A percentile compares a stretch with the other conserved stretches of the same genome.
Evolutionary conservation across 2,113 vertebrate genomes (phyloP).

Genomic region (Procavia capensis): DNA sequence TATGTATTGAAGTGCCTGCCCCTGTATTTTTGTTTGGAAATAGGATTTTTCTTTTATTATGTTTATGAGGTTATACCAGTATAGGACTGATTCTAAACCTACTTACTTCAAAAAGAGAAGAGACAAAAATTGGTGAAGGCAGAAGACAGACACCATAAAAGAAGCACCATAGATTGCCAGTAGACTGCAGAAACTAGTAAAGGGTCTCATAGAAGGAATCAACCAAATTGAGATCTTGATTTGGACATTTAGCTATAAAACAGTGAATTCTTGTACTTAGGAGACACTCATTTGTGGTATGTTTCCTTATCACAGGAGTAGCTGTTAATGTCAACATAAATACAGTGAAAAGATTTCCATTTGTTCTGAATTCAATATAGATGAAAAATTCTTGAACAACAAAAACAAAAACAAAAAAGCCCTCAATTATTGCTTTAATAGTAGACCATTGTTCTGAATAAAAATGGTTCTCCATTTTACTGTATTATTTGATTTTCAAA

Average conservation of each 20-base stretch:
- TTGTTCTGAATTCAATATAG: neutral
- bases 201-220: neutral
- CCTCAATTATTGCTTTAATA: neutral
- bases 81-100: neutral
- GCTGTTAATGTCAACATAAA: neutral
- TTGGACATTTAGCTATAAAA: neutral
- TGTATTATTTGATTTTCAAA: neutral
- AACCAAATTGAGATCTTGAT: neutral
- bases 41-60: neutral
- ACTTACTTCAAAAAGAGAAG: neutral
- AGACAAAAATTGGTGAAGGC: neutral
- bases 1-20: neutral
- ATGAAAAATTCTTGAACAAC: neutral
- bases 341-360: neutral
- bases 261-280: neutral
- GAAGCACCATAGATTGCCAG: neutral
- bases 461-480: neutral
- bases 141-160: neutral
- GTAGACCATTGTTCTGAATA: neutral
- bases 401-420: slow-evolving; percentile 24
- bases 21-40: neutral
- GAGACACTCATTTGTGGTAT: neutral
- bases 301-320: neutral
- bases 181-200: neutral
- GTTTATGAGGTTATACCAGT: neutral